Evolutionary conservation across 2,797 vertebrate species (phyloP).

Genomic region (Ficedula albicollis): DNA sequence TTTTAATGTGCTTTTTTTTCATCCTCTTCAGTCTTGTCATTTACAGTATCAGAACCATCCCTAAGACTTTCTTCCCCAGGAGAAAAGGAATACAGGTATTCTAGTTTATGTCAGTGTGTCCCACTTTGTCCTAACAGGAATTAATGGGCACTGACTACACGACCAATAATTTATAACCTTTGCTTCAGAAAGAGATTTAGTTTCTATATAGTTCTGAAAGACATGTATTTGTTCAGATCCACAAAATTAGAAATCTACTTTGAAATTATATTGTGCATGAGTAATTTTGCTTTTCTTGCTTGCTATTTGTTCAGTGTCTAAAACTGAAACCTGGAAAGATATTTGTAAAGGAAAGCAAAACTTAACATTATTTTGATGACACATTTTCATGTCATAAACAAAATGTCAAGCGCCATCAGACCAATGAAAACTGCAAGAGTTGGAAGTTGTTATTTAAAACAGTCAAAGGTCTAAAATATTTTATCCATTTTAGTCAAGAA

Average conservation of each 20-base stretch:
- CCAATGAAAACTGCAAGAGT: not conserved
- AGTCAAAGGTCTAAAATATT: not conserved
- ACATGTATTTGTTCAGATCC: accelerated
- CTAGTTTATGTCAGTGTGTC: not conserved
- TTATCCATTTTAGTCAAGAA: not conserved
- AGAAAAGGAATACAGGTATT: not conserved
- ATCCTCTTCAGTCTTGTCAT: not conserved
- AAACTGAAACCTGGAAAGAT: not conserved
- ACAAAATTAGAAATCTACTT: not conserved
- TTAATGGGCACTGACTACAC: not conserved
- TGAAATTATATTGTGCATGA: not conserved
- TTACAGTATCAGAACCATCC: not conserved
- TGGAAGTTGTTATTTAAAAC: not conserved
- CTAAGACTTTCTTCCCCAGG: not conserved
- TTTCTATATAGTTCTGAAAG: not conserved
- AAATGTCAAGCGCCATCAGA: not conserved
- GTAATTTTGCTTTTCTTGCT: not conserved
- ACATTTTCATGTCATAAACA: not conserved
- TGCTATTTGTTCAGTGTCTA: not conserved
- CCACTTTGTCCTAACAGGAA: not conserved
- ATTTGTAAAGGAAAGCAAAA: not conserved
- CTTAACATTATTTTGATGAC: not conserved
- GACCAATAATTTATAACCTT: not conserved
- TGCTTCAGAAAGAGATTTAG: not conserved
- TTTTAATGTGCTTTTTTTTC: not conserved